These are phyloP conservation scores for Drosophila pseudoananassae DNA, from an alignment of 1,140 invertebrate species.

Conservation along the genomic window DNA sequence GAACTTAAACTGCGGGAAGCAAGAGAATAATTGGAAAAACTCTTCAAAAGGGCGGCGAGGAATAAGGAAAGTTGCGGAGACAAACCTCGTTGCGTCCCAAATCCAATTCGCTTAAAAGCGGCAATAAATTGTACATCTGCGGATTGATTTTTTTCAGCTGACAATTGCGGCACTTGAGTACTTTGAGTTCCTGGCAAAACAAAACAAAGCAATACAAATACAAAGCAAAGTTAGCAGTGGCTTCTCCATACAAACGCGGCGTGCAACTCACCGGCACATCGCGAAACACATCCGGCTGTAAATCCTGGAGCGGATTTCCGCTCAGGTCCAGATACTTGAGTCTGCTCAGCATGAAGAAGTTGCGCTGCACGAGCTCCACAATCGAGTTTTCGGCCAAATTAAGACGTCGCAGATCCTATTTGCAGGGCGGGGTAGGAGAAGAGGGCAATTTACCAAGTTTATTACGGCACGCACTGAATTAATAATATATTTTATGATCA, in stretches of 20 bases:
- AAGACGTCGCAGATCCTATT: slow-evolving; percentile 87
- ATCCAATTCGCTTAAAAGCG: slow-evolving; percentile 89
- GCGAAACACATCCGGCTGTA: slow-evolving; percentile 91
- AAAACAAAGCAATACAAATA: slow-evolving; percentile 2
- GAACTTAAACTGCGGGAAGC: slow-evolving; percentile 87
- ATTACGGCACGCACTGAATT: slow-evolving; percentile 65
- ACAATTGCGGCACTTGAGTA: slow-evolving; percentile 89
- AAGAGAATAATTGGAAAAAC: slow-evolving; percentile 67
- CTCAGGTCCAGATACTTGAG: slow-evolving; percentile 89
- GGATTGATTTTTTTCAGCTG: slow-evolving; percentile 89
- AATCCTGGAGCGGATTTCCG: slow-evolving; percentile 88
- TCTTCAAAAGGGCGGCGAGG: slow-evolving; percentile 5
- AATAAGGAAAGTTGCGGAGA: slow-evolving; percentile 30
- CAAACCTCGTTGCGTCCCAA: slow-evolving; percentile 88
- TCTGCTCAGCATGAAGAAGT: slow-evolving; percentile 88
- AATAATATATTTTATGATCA: slow-evolving; percentile 63
- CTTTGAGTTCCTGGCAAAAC: slow-evolving; percentile 86
- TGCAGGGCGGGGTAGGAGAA: slow-evolving; percentile 27
- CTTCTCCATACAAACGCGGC: slow-evolving; percentile 6
- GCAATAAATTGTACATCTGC: slow-evolving; percentile 90
- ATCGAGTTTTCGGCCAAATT: slow-evolving; percentile 90
- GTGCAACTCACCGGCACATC: slow-evolving; percentile 87
- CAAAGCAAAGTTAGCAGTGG: slow-evolving; percentile 14
- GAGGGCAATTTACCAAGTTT: slow-evolving; percentile 47
- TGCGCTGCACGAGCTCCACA: slow-evolving; percentile 87